phyloP scores from a whole-genome alignment of 2,797 vertebrate genomes.

The Aplochiton taeniatus region DNA sequence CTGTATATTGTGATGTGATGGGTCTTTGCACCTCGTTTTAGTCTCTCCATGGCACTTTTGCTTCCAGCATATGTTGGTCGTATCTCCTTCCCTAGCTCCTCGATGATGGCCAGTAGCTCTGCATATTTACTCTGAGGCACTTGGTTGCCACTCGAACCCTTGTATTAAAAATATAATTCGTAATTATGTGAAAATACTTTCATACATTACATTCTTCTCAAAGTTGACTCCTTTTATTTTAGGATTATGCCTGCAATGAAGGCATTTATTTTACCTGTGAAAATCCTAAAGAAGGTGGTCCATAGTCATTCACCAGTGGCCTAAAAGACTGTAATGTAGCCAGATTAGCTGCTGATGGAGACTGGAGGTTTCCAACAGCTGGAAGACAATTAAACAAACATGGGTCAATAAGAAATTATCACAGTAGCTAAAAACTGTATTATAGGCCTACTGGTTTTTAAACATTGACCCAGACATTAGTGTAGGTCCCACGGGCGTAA shows the following conservation, averaged over 20 bases:
- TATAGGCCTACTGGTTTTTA: slow-evolving; percentile 9
- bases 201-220: background rate
- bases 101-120: slow-evolving; percentile 96
- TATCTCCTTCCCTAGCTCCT: slow-evolving; percentile 98
- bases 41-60: slow-evolving; percentile 99
- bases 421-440: background rate
- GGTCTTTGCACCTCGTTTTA: slow-evolving; percentile 86
- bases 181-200: background rate
- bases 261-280: slow-evolving; percentile 79
- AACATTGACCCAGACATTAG: background rate
- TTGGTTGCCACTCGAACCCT: slow-evolving; percentile 91
- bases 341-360: slow-evolving; percentile 90
- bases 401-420: too few species aligned
- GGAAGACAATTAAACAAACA: slow-evolving; percentile 27
- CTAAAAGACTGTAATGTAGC: slow-evolving; percentile 86
- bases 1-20: background rate
- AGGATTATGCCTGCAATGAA: background rate
- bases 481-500: too few species aligned
- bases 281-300: slow-evolving; percentile 94
- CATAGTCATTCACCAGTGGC: slow-evolving; percentile 95
- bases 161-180: background rate
- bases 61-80: slow-evolving; percentile 96
- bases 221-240: background rate
- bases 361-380: slow-evolving; percentile 86
- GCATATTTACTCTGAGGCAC: slow-evolving; percentile 98